Percentiles rank a stretch among this genome's conserved stretches.
Conservation (phyloP, 2,113 vertebrate species). For the Heptranchias perlo region DNA sequence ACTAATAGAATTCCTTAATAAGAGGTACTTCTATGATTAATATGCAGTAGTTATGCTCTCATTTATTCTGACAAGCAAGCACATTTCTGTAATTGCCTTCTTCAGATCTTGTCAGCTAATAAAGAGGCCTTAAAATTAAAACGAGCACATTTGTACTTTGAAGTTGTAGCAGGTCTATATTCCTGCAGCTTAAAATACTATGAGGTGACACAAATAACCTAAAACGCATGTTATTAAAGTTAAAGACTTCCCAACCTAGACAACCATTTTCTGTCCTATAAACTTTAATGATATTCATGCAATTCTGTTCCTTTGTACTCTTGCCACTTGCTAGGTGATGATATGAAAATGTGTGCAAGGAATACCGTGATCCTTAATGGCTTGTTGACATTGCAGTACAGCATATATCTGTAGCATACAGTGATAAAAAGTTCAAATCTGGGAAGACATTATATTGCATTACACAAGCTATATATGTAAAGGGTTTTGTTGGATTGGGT, state of each 20-base stretch:
- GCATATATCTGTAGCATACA: neutral
- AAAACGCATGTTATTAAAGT: slow-evolving; percentile 13
- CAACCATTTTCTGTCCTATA: neutral
- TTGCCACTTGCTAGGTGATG: neutral
- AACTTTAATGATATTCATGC: neutral
- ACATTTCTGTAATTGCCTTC: slow-evolving; percentile 37
- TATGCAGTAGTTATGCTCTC: slow-evolving; percentile 19
- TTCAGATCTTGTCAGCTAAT: slow-evolving; percentile 34
- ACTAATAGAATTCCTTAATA: slow-evolving; percentile 7
- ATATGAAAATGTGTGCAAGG: neutral
- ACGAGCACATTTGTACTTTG: neutral
- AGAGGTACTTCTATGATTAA: slow-evolving; percentile 28
- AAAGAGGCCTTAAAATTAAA: slow-evolving; percentile 30
- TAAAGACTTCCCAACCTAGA: neutral
- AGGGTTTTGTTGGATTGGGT: neutral
- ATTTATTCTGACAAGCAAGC: slow-evolving; percentile 32
- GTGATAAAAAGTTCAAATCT: neutral
- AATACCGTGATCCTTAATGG: neutral
- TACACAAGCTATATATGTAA: neutral
- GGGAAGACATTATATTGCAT: neutral
- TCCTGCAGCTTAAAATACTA: neutral
- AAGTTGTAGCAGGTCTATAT: neutral
- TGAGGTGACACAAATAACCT: slow-evolving; percentile 4
- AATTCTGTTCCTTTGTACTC: neutral
- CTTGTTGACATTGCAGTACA: neutral